Conservation (phyloP, 2,797 vertebrate species). For the Eleutherodactylus coqui region DNA sequence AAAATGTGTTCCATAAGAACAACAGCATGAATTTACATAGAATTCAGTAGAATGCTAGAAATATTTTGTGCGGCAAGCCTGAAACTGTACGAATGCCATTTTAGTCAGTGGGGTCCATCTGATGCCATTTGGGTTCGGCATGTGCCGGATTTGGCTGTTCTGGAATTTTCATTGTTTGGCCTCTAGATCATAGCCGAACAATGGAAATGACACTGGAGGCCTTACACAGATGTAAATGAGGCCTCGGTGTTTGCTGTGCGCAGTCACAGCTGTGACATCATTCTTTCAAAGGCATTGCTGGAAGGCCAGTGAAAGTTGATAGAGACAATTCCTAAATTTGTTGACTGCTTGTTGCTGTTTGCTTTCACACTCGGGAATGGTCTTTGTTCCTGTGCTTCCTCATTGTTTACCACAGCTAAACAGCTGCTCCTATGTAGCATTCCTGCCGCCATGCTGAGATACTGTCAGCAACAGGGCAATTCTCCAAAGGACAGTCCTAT, state of each 20-base stretch:
- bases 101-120: no score
- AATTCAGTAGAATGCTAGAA: no score
- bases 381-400: conserved; percentile 49
- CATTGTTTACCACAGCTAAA: conserved; percentile 57
- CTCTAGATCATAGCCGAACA: no score
- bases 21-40: no score
- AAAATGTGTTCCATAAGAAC: no score
- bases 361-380: conserved; percentile 54
- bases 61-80: no score
- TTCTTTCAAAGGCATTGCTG: conserved; percentile 6
- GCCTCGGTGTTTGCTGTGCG: neutral
- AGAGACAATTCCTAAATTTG: conserved; percentile 32
- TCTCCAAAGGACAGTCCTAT: conserved; percentile 26
- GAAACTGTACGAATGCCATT: no score
- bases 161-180: no score
- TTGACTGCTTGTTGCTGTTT: conserved; percentile 54
- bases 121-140: no score
- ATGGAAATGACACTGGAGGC: no score
- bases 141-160: no score
- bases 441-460: conserved; percentile 57
- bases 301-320: conserved; percentile 51
- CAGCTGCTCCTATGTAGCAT: conserved; percentile 59
- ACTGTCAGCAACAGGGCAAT: conserved; percentile 40
- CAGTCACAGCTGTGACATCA: conserved; percentile 11
- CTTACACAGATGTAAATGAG: no score